These are phyloP conservation scores for Zaprionus lachaisei DNA, from an alignment of 1,140 invertebrate genomes.

Conservation along the genomic window DNA sequence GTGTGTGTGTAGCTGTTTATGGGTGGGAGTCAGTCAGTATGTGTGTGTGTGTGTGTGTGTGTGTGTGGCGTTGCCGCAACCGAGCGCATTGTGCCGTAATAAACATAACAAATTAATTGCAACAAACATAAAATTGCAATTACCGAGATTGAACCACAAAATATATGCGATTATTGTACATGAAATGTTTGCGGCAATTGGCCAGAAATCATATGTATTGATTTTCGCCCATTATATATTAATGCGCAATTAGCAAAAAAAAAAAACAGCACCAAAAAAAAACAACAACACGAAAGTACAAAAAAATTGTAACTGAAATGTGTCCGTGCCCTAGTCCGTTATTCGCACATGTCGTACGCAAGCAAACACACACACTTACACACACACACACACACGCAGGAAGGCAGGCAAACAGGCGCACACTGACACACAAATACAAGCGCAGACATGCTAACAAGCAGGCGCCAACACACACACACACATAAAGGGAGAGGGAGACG, in stretches of 20 bases:
- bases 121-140: slow-evolving; percentile 69
- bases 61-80: slow-evolving; percentile 43
- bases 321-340: slow-evolving; percentile 33
- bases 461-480: slow-evolving; percentile 32
- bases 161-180: slow-evolving; percentile 47
- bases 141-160: slow-evolving; percentile 70
- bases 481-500: neutral
- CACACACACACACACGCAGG: slow-evolving; percentile 18
- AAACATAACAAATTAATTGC: slow-evolving; percentile 72
- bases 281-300: slow-evolving; percentile 7
- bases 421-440: slow-evolving; percentile 5
- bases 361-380: slow-evolving; percentile 23
- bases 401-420: slow-evolving; percentile 18
- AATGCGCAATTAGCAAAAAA: slow-evolving; percentile 36
- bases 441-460: slow-evolving; percentile 31
- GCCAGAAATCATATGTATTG: slow-evolving; percentile 68
- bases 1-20: slow-evolving; percentile 1
- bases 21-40: neutral
- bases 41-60: neutral
- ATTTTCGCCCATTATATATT: slow-evolving; percentile 76
- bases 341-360: slow-evolving; percentile 37
- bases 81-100: slow-evolving; percentile 48
- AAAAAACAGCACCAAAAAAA: slow-evolving; percentile 18
- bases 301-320: slow-evolving; percentile 58
- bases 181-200: slow-evolving; percentile 55